phyloP scores from a whole-genome alignment of 1,140 invertebrate species.

The Nymphalis io region DNA sequence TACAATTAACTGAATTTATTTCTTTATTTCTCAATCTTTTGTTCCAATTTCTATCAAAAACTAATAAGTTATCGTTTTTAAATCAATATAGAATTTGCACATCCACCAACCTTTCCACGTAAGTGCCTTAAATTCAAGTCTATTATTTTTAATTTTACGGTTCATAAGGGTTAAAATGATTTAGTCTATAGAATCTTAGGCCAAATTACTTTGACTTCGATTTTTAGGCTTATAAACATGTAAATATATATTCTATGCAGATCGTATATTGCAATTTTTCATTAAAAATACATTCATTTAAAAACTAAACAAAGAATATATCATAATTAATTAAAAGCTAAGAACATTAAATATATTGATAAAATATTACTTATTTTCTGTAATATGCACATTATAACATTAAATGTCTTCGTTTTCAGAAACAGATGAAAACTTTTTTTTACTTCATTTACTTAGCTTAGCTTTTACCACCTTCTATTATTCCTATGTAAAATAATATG shows the following conservation, averaged over 20 bases:
- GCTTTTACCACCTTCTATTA: no score
- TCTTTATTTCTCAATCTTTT: conserved; percentile 7
- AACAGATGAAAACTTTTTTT: no score
- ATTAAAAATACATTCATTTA: no score
- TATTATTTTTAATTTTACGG: conserved; percentile 4
- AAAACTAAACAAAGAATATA: no score
- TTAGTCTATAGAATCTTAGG: not conserved
- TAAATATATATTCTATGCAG: not conserved
- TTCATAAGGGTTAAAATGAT: conserved; percentile 11
- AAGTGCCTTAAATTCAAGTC: conserved; percentile 1
- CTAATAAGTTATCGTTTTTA: not conserved
- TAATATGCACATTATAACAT: no score
- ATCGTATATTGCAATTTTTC: no score
- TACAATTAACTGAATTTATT: conserved; percentile 23
- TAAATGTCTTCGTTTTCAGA: no score
- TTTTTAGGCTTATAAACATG: not conserved
- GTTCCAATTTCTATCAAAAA: not conserved
- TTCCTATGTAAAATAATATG: no score
- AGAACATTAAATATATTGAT: no score
- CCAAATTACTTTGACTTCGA: not conserved
- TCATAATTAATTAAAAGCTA: no score
- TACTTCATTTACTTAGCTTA: no score
- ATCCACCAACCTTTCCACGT: not conserved
- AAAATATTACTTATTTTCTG: no score
- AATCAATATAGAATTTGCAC: not conserved